Conservation (phyloP, 2,797 vertebrate species). For the Adelosebastes latens region DNA sequence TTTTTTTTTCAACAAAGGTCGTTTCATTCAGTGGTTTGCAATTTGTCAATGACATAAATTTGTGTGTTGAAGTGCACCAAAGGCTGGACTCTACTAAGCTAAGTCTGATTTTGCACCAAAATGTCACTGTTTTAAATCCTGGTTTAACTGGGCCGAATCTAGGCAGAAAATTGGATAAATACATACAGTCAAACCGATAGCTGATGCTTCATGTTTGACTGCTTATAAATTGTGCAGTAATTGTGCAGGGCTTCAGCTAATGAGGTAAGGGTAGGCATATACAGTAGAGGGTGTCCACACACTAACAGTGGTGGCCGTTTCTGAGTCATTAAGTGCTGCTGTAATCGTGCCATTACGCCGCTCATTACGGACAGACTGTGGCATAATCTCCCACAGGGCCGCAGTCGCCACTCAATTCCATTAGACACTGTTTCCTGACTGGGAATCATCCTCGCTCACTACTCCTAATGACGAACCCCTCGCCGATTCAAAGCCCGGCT, state of each 20-base stretch:
- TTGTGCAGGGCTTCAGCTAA: constrained; percentile 54
- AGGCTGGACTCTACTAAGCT: not conserved
- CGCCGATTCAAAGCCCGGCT: constrained; percentile 57
- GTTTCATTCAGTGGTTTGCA: not conserved
- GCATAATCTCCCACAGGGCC: constrained; percentile 79
- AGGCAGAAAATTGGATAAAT: not conserved
- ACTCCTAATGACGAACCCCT: constrained; percentile 67
- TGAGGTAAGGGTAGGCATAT: constrained; percentile 47
- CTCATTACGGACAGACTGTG: constrained; percentile 82
- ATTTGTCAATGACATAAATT: not conserved
- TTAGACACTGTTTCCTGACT: constrained; percentile 73
- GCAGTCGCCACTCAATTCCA: constrained; percentile 76
- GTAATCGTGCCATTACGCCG: constrained; percentile 81
- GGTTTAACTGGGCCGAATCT: not conserved
- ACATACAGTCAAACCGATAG: not conserved
- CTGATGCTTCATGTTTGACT: not conserved
- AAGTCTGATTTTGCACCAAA: not conserved
- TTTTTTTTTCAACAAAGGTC: not conserved
- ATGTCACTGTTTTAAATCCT: not conserved
- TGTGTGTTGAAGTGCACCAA: not conserved
- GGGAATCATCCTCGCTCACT: constrained; percentile 65
- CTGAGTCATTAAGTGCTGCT: constrained; percentile 79
- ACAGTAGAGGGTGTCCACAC: constrained; percentile 52
- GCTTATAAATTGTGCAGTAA: constrained; percentile 55
- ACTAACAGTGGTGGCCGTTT: constrained; percentile 69